These are phyloP conservation scores for Amazona ochrocephala DNA, from an alignment of 2,797 vertebrate genomes.

Conservation along the genomic window DNA sequence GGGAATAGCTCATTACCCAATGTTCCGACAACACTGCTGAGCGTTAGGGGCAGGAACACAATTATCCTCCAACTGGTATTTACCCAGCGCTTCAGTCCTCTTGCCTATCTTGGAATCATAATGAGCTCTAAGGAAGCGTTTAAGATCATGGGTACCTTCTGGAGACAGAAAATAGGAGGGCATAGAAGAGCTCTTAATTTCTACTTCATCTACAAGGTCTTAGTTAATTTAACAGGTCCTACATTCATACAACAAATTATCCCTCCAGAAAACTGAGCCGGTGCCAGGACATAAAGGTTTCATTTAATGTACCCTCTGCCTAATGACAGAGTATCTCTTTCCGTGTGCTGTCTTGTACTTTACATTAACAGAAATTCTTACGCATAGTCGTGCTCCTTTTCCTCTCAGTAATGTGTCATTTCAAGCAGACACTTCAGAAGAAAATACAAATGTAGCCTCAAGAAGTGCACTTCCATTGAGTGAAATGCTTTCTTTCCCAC, in stretches of 20 bases:
- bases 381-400: not conserved
- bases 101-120: not conserved
- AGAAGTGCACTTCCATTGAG: not conserved
- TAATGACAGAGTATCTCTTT: not conserved
- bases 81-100: not conserved
- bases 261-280: not conserved
- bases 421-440: not conserved
- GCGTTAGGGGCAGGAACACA: not conserved
- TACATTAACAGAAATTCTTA: not conserved
- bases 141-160: not conserved
- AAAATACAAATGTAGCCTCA: not conserved
- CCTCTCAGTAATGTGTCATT: not conserved
- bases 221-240: slow-evolving; percentile 44
- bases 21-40: not conserved
- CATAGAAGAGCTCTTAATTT: not conserved
- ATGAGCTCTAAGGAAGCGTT: not conserved
- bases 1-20: not conserved
- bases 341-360: not conserved
- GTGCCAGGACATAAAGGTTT: not conserved
- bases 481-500: not conserved
- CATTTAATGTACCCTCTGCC: not conserved
- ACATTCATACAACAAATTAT: slow-evolving; percentile 8
- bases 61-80: not conserved
- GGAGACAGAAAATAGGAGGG: not conserved
- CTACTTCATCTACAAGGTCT: not conserved